Evolutionary conservation across 2,797 vertebrate genomes (phyloP), one percentile per base, ranked within the genome.

Genomic region (Eremophila alpestris): DNA sequence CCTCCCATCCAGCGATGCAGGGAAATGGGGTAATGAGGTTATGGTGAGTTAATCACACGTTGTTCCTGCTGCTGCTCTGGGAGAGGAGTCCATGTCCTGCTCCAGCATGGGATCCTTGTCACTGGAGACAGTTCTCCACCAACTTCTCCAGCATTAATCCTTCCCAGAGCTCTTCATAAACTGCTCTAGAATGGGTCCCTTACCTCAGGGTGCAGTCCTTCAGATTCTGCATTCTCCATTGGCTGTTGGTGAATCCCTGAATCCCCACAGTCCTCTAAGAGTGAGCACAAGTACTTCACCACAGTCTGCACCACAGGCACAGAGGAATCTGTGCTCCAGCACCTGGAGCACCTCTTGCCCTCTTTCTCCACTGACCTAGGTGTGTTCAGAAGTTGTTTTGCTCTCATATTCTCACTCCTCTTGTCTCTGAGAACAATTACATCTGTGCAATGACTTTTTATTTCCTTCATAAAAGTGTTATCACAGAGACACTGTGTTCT

Each of bases 21-120:
- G 9, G 34, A 69, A 13, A 43, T 1, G 0, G 5, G 18, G 10
- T 1, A 63, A 14, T 49, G 22, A 16, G 5, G 3, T 38, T 51
- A 26, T 23, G 16, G 10, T 26, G 16, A 27, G 4, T 40, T 30
- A 14, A 38, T 40, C 21, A 30, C 27, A 56, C 0, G 0, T 43
- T 30, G 5, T 10, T 69, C 17, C 32, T 62, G 23, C 4, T 0
- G 0, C 13, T 70, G 24, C 13, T 46, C 14, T 18, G 29, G 20
- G 21, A 58, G 5, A 76, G 8, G n/a, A 58, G 6, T 45, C 21
- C 20, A 16, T 64, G 11, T 9, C 12, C 12, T 51, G 14, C 17
- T 69, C 19, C 55, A 36, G 9, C 0, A 0, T 24, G 7, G 8
- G 3, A 9, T 43, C 78, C 11, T 30, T 43, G 7, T n/a, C 41